Evolutionary conservation across 2,113 vertebrate genomes (phyloP).

Genomic region (Hystrix brachyura): DNA sequence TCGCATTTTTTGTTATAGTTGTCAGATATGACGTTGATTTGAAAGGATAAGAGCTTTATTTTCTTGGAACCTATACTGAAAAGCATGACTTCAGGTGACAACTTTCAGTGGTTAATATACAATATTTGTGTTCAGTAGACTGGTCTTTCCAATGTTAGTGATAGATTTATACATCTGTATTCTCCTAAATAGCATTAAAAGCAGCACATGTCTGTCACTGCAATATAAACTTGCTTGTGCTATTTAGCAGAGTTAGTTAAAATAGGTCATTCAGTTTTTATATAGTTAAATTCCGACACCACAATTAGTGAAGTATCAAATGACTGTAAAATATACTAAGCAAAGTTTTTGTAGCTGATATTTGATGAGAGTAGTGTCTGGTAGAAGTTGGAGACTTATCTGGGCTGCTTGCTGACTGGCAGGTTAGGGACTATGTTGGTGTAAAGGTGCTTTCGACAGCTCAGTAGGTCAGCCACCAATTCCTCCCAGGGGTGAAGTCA

Average conservation of each 20-base stretch:
- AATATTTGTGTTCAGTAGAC: neutral
- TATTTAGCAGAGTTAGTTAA: neutral
- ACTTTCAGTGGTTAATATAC: neutral
- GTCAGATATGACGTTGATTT: slow-evolving; percentile 9
- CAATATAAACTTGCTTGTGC: neutral
- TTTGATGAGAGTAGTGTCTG: neutral
- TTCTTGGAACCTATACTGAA: slow-evolving; percentile 13
- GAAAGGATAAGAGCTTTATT: slow-evolving; percentile 6
- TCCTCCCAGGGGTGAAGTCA: neutral
- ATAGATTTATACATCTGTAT: slow-evolving; percentile 3
- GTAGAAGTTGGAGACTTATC: neutral
- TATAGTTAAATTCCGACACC: neutral
- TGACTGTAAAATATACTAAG: neutral
- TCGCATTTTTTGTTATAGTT: neutral
- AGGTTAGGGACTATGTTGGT: neutral
- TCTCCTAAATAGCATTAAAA: neutral
- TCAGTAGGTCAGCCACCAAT: slow-evolving; percentile 49
- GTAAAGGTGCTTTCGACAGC: neutral
- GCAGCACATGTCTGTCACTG: neutral
- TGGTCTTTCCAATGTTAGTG: neutral
- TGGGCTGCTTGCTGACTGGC: neutral
- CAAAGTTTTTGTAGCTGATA: neutral
- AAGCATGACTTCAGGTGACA: neutral
- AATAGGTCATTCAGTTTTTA: slow-evolving; percentile 31
- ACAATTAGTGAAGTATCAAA: slow-evolving; percentile 11